A percentile compares a stretch with the other conserved stretches of the same genome.
These are phyloP conservation scores for Micropterix aruncella DNA, from an alignment of 2,888 invertebrate genomes.

Conservation along the genomic window DNA sequence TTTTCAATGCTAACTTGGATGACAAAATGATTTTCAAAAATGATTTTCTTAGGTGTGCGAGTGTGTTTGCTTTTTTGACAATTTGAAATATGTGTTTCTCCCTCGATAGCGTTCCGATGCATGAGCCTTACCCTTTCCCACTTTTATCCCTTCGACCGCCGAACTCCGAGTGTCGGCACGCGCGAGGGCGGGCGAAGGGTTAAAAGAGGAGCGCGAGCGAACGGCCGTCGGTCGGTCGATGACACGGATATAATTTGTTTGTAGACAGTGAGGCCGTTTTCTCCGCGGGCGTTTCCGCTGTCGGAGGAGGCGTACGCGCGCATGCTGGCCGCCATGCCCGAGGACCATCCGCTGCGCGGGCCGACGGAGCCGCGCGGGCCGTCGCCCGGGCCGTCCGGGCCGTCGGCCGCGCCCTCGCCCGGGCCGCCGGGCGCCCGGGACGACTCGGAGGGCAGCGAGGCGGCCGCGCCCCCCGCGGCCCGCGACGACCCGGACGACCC, in stretches of 20 bases:
- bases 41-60: too few species aligned
- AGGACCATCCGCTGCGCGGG: conserved; percentile 32
- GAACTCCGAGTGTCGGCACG: too few species aligned
- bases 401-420: conserved; percentile 17
- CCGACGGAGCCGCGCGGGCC: conserved; percentile 11
- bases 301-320: conserved; percentile 50
- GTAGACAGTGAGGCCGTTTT: conserved; percentile 57
- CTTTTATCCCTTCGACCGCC: too few species aligned
- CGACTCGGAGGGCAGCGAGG: conserved; percentile 6
- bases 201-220: too few species aligned
- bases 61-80: too few species aligned
- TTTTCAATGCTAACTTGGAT: too few species aligned
- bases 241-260: conserved; percentile 10
- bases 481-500: conserved; percentile 72
- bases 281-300: conserved; percentile 62
- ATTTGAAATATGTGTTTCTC: too few species aligned
- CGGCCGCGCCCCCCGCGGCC: conserved; percentile 28
- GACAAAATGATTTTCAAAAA: too few species aligned
- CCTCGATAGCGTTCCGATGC: too few species aligned
- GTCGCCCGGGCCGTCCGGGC: conserved; percentile 21
- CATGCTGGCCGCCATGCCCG: conserved; percentile 58
- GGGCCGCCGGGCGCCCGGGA: conserved; percentile 23
- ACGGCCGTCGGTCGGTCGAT: too few species aligned
- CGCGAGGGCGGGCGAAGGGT: too few species aligned
- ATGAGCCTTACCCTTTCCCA: too few species aligned